A percentile compares a stretch with the other conserved stretches of the same genome.
phyloP scores from a whole-genome alignment of 2,113 vertebrate species.

The Turnix velox region DNA sequence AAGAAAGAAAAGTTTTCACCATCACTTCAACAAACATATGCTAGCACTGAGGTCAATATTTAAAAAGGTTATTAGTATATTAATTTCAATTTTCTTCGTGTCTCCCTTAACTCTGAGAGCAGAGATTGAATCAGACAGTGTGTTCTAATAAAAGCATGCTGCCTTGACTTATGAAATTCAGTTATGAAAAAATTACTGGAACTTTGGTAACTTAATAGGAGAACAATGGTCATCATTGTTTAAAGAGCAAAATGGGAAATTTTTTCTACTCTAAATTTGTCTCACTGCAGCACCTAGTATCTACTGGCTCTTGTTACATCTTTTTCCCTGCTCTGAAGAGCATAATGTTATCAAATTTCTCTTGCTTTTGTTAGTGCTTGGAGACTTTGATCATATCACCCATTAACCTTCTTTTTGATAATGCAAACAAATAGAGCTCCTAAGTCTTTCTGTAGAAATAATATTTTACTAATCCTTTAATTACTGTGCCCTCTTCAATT shows the following conservation, averaged over 20 bases:
- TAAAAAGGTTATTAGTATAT: not conserved
- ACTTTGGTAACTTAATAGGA: not conserved
- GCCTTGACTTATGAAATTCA: not conserved
- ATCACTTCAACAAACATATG: not conserved
- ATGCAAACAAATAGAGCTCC: conserved; percentile 19
- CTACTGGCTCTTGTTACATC: not conserved
- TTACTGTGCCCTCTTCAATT: not conserved
- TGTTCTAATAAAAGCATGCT: not conserved
- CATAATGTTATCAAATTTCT: not conserved
- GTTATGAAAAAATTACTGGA: not conserved
- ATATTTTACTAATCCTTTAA: conserved; percentile 19
- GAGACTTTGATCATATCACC: not conserved
- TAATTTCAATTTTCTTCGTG: not conserved
- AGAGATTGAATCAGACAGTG: not conserved
- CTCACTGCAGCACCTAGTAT: not conserved
- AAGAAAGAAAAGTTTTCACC: not conserved
- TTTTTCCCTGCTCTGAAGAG: not conserved
- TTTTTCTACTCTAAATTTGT: not conserved
- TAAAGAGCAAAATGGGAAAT: not conserved
- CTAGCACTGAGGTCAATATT: not conserved
- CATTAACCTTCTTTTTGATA: conserved; percentile 23
- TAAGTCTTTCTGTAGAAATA: not conserved
- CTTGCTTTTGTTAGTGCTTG: not conserved
- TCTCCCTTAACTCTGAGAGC: not conserved
- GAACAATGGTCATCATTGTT: not conserved